Conservation (phyloP, 2,113 vertebrate species). For the Oostethus manadensis region DNA sequence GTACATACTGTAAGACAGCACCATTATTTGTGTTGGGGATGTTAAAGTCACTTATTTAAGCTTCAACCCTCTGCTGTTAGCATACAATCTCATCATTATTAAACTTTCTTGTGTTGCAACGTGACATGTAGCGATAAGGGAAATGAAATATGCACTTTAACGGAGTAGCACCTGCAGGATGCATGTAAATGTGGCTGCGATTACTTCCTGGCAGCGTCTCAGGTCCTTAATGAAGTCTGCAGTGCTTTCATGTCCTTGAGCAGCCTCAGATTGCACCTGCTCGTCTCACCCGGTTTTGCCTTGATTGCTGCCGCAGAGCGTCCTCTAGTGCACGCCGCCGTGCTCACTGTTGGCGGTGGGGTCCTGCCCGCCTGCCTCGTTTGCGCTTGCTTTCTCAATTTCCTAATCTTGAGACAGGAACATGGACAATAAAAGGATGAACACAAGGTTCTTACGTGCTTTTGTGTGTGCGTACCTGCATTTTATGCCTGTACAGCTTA, state of each 20-base stretch:
- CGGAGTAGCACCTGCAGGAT: conserved; percentile 6
- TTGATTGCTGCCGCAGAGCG: conserved; percentile 61
- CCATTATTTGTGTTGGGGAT: too few species aligned
- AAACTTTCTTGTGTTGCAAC: too few species aligned
- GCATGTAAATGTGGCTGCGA: neutral
- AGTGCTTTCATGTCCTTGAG: conserved; percentile 90
- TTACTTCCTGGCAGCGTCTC: conserved; percentile 36
- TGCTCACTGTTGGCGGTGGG: conserved; percentile 55
- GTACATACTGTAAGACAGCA: too few species aligned
- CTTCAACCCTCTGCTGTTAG: too few species aligned
- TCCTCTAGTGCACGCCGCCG: conserved; percentile 64
- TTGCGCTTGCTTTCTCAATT: conserved; percentile 62
- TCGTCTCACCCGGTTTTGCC: conserved; percentile 78
- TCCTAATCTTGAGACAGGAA: conserved; percentile 2
- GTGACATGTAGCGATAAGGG: neutral
- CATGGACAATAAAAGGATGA: neutral
- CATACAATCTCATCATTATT: too few species aligned
- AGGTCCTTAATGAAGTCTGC: conserved; percentile 80
- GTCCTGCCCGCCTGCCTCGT: conserved; percentile 38
- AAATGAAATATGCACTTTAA: neutral
- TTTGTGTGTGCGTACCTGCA: conserved; percentile 66
- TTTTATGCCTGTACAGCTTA: conserved; percentile 81
- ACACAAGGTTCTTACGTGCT: neutral
- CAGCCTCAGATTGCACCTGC: conserved; percentile 81
- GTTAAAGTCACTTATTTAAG: too few species aligned